Evolutionary conservation across 2,888 invertebrate species (phyloP).

Genomic region (Amorpha juglandis): DNA sequence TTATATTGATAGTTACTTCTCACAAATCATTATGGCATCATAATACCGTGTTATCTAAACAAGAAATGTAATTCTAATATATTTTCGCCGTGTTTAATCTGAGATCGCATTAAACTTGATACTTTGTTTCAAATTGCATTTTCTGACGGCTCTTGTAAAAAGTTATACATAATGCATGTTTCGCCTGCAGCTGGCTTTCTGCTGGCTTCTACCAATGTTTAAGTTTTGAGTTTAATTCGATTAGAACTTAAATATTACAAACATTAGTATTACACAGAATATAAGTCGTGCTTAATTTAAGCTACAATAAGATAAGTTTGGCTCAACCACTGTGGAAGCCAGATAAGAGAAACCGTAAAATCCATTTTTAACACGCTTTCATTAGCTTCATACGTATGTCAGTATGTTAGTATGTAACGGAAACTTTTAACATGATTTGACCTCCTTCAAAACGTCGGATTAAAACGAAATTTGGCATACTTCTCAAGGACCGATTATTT

Average conservation of each 20-base stretch:
- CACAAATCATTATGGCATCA: background rate
- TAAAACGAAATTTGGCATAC: too few relatives aligned
- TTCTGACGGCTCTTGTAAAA: conserved; percentile 76
- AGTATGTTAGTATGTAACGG: too few relatives aligned
- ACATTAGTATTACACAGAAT: background rate
- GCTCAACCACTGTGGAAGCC: too few relatives aligned
- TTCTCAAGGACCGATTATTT: too few relatives aligned
- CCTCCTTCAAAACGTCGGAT: too few relatives aligned
- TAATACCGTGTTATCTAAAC: conserved; percentile 8
- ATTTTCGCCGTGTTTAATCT: conserved; percentile 71
- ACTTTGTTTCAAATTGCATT: conserved; percentile 83
- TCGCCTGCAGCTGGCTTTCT: conserved; percentile 69
- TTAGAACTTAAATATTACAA: background rate
- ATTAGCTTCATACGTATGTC: too few relatives aligned
- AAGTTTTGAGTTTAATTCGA: conserved; percentile 14
- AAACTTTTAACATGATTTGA: too few relatives aligned
- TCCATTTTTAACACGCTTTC: too few relatives aligned
- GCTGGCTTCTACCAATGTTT: conserved; percentile 48
- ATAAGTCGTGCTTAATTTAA: too few relatives aligned
- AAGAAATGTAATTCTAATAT: conserved; percentile 17
- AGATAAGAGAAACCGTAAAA: too few relatives aligned
- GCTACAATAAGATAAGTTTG: too few relatives aligned
- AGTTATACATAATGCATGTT: conserved; percentile 82
- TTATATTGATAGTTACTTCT: background rate
- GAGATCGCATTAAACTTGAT: conserved; percentile 80